Evolutionary conservation across 2,113 vertebrate species (phyloP).

Genomic region (Ceratotherium simum): DNA sequence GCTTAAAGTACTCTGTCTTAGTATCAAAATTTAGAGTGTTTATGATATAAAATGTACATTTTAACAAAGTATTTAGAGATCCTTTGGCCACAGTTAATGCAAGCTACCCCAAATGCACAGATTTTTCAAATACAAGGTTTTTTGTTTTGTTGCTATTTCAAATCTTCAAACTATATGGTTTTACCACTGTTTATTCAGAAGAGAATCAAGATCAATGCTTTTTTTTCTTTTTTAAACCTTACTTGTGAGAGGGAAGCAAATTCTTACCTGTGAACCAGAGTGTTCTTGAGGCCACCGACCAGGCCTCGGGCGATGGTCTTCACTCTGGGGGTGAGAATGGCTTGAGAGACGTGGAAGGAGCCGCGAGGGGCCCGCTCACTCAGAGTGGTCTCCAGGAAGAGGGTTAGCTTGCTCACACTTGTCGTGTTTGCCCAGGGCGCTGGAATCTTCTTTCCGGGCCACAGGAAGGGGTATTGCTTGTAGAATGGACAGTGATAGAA

Average conservation of each 20-base stretch:
- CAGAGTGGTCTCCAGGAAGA: conserved; percentile 96
- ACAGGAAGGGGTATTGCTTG: conserved; percentile 89
- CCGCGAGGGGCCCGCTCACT: conserved; percentile 91
- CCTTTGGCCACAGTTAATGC: neutral
- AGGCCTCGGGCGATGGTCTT: conserved; percentile 94
- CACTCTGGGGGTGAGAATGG: conserved; percentile 95
- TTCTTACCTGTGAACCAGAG: conserved; percentile 94
- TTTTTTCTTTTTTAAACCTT: fast-evolving
- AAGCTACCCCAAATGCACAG: neutral
- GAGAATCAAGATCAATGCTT: neutral
- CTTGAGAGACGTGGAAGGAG: conserved; percentile 97
- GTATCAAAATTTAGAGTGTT: neutral
- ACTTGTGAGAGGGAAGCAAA: neutral
- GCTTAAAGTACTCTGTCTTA: neutral
- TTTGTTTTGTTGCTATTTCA: neutral
- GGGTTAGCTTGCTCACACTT: conserved; percentile 92
- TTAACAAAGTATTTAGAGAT: neutral
- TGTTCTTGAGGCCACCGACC: conserved; percentile 93
- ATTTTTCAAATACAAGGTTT: neutral
- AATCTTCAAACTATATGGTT: neutral
- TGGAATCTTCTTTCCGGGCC: conserved; percentile 96
- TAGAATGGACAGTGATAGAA: conserved; percentile 95
- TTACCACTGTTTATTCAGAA: conserved; percentile 38
- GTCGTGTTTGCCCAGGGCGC: conserved; percentile 99
- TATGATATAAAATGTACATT: neutral